Base-by-base conservation (phyloP, 2,113 vertebrate species). In the Nibea albiflora region DNA sequence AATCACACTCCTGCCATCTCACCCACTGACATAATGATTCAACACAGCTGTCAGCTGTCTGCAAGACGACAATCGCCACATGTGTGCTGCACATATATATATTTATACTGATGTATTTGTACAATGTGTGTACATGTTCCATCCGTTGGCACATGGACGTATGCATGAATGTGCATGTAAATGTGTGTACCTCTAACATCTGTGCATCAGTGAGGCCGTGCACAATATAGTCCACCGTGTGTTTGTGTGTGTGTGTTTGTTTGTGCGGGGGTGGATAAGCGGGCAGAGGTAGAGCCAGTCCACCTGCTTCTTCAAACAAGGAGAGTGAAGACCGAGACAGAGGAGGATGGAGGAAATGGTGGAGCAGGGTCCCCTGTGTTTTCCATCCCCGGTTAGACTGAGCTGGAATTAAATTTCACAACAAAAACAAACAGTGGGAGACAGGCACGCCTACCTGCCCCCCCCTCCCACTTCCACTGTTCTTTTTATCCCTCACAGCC, bases 381-480 rank as follows among this genome's bases (percentile, higher is more conserved):
- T 90, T 39, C 58, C 28, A 10, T 26, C 62, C 35, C 72, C 85
- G 80, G 87, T 90, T 72, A 83, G 70, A 87, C 81, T 83, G 80
- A 39, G 22, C 78, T 66, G 76, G 78, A 87, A 87, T 88, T 73
- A 83, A 79, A 83, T 91, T 81, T 87, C 49, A 81, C 66, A 66
- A 73, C 61, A 73, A 87, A 92, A 87, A 85, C 88, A 90, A 90
- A 85, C 83, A 73, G 83, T 56, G 12, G 80, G 80, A 80, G 72
- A 72, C 8, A 3, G 35, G 3, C 53, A 39, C 15, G 16, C 49
- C 75, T 66, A 49, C 60, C 58, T 61, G 35, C 35, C 69, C 49
- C 49, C 35, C 31, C 60, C 56, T 50, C 58, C 50, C 64, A 8
- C 26, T 50, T 56, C 52, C 17, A 53, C 14, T 54, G 39, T 77